phyloP scores from a whole-genome alignment of 92 coral and sea anemone genomes.

The Parazoanthus atlanticus region DNA sequence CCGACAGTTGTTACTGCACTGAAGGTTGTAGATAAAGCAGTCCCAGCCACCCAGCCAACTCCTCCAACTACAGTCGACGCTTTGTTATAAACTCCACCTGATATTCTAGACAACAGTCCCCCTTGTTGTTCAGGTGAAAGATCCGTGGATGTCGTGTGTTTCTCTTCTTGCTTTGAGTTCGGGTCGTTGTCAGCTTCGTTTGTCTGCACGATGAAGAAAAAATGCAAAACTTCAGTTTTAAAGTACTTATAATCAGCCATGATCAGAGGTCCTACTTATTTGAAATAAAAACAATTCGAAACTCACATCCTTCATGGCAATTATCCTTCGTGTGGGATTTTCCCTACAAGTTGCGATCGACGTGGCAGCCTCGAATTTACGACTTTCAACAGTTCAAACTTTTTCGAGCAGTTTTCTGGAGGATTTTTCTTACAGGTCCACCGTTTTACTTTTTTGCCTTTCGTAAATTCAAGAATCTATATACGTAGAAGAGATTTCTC shows the following conservation, averaged over 20 bases:
- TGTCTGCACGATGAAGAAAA: constrained; percentile 25
- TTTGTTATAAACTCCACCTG: constrained; percentile 91
- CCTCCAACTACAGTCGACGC: constrained; percentile 96
- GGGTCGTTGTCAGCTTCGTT: constrained; percentile 30
- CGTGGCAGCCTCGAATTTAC: constrained; percentile 39
- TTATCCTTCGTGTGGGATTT: constrained; percentile 35
- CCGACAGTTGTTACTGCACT: constrained; percentile 82
- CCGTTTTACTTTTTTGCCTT: not conserved
- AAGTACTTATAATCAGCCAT: not conserved
- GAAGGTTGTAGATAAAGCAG: constrained; percentile 88
- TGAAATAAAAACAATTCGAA: constrained; percentile 18
- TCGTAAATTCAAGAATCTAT: not conserved
- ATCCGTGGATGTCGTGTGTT: constrained; percentile 16
- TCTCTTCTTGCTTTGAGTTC: constrained; percentile 32
- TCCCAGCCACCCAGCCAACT: constrained; percentile 97
- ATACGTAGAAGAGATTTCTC: constrained; percentile 17
- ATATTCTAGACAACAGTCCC: constrained; percentile 82
- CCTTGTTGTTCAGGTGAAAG: constrained; percentile 57
- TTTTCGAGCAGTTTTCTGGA: not conserved
- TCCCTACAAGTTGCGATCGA: constrained; percentile 28
- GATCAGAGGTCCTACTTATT: constrained; percentile 9
- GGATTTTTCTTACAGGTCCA: not conserved
- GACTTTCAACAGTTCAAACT: not conserved
- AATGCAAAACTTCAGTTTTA: not conserved
- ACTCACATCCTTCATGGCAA: constrained; percentile 72